Evolutionary conservation across 2,797 vertebrate species (phyloP).

Genomic region (Percopsis omiscomaycus): DNA sequence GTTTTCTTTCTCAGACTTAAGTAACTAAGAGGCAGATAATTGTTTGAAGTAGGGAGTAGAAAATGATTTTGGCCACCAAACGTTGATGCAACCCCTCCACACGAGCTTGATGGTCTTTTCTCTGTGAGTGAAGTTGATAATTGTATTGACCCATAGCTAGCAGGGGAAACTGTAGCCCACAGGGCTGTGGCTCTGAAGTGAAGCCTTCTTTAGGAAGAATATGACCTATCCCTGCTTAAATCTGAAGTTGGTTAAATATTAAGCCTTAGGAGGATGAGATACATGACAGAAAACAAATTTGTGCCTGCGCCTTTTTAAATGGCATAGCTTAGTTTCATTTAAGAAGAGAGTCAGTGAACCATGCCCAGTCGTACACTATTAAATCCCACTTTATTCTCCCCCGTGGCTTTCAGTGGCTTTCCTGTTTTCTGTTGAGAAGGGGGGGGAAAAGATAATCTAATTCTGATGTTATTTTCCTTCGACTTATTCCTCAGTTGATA

Average conservation of each 20-base stretch:
- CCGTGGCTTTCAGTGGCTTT: constrained; percentile 32
- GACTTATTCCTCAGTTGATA: constrained; percentile 53
- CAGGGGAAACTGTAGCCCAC: too few species aligned
- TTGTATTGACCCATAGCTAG: too few species aligned
- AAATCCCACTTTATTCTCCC: constrained; percentile 49
- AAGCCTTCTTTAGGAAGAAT: constrained; percentile 36
- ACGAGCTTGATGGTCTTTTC: constrained; percentile 17
- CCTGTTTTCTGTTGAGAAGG: constrained; percentile 42
- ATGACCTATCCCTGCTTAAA: constrained; percentile 31
- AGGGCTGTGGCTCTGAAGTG: constrained; percentile 20
- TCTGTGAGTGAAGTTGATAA: constrained; percentile 15
- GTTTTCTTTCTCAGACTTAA: not conserved
- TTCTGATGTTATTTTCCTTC: constrained; percentile 58
- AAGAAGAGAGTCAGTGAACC: constrained; percentile 49
- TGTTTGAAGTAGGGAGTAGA: too few species aligned
- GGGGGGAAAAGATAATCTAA: constrained; percentile 63
- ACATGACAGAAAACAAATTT: constrained; percentile 44
- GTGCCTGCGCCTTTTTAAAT: constrained; percentile 50
- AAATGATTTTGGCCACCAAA: constrained; percentile 4
- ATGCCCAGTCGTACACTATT: constrained; percentile 54
- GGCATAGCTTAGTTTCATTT: constrained; percentile 49
- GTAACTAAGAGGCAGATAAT: not conserved
- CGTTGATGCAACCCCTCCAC: not conserved
- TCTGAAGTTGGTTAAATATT: constrained; percentile 21
- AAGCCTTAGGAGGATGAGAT: constrained; percentile 38